Evolutionary conservation across 2,888 invertebrate species (phyloP), one percentile per base, ranked within the genome.

Genomic region (Cyrtodaria siliqua): DNA sequence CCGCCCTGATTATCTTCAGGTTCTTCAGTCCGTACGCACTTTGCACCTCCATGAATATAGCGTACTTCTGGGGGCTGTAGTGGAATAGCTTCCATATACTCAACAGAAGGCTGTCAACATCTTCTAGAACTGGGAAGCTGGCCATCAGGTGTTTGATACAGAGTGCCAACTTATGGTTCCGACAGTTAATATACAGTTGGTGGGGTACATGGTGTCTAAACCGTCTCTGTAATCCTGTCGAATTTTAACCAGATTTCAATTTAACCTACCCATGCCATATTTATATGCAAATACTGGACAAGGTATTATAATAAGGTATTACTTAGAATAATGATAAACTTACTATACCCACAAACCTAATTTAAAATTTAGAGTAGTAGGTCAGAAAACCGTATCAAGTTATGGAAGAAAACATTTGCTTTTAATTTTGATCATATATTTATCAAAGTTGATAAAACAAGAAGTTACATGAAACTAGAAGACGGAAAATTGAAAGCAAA

Each of bases 1-100:
- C 44, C 12, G 66, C 66, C 12, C 66, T 8, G 0, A 66, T 44
- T 12, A 66, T 2, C 4, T 44, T 44, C 8, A 57, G 33, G 14
- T 67, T 29, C 49, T 49, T 27, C 16, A 33, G 42, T 9, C 12
- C 56, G 29, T 66, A 56, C 12, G 29, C 20, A 1, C 18, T 4
- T 33, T 66, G 66, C 14, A 66, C 56, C 24, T 64, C 20, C 40
- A 40, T 24, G 50, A 44, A 44, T 44, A 50, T 29, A 38, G 62
- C 50, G 42, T 66, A 66, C 27, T 60, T 44, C 49, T 72, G 66
- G 12, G 72, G 72, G 1, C 52, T 60, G 26, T 72, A 42, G 1
- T 72, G 55, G 44, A 72, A 66, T 6, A 70, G 40, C 49, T 20
- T 26, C 20, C n/a, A 63, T 0, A 70, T 24, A 4, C 23, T 0